A percentile compares a stretch with the other conserved stretches of the same genome.
These are phyloP conservation scores for Psittacara wagleri DNA, from an alignment of 2,113 vertebrate genomes.

Conservation along the genomic window DNA sequence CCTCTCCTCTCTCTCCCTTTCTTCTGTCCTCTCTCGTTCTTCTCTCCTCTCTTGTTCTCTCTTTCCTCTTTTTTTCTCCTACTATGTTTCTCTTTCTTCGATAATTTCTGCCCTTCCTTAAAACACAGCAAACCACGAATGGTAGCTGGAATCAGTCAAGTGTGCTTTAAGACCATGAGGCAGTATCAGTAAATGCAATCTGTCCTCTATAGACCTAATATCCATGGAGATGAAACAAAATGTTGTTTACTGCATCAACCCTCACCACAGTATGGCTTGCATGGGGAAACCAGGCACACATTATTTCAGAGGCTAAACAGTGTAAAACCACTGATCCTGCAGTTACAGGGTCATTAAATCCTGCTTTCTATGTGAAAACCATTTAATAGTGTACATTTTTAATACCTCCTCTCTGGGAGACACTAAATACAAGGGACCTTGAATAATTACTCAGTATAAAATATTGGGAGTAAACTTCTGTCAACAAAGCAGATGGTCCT, in stretches of 20 bases:
- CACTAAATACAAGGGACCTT: conserved; percentile 54
- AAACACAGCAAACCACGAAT: conserved; percentile 32
- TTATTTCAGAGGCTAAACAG: conserved; percentile 49
- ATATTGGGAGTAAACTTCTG: conserved; percentile 59
- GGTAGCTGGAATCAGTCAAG: conserved; percentile 32
- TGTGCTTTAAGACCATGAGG: conserved; percentile 49
- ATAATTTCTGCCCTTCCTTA: conserved; percentile 31
- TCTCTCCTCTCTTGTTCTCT: too few species aligned
- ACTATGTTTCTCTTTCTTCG: not conserved
- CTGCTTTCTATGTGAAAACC: conserved; percentile 67
- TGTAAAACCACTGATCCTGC: conserved; percentile 70
- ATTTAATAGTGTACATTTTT: conserved; percentile 69
- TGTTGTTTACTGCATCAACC: conserved; percentile 64
- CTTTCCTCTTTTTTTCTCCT: not conserved
- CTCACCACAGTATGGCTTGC: conserved; percentile 37
- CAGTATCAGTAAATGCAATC: conserved; percentile 49
- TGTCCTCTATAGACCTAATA: conserved; percentile 51
- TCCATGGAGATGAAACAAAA: conserved; percentile 56
- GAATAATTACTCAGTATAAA: conserved; percentile 67
- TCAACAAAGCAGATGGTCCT: conserved; percentile 66
- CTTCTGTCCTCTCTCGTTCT: too few species aligned
- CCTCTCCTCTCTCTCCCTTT: not conserved
- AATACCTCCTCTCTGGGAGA: conserved; percentile 62
- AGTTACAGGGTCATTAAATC: conserved; percentile 70
- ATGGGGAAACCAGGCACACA: conserved; percentile 30